Conservation (phyloP, 37 sponge, comb jelly and placozoan species). For the Beroe forskalii region DNA sequence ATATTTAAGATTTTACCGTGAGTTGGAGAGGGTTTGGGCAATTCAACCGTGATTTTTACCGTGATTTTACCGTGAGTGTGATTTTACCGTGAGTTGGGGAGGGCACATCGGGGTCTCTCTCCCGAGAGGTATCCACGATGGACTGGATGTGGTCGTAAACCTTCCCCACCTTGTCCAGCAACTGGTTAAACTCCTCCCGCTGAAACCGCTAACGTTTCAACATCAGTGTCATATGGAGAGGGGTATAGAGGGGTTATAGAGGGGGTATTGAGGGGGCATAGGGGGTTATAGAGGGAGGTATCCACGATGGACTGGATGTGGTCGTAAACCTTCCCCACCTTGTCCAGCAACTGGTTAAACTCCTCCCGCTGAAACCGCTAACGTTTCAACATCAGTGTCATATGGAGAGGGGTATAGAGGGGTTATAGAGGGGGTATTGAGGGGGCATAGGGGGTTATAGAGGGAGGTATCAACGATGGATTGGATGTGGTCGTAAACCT, state of each 20-base stretch:
- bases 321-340: constrained; percentile 48
- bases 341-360: constrained; percentile 39
- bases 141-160: constrained; percentile 56
- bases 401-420: not conserved
- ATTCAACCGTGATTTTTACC: no score
- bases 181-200: constrained; percentile 48
- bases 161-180: constrained; percentile 55
- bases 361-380: constrained; percentile 64
- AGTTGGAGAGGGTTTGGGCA: no score
- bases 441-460: not conserved
- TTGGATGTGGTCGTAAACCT: constrained; percentile 60
- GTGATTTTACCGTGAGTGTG: no score
- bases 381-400: not conserved
- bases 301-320: constrained; percentile 56
- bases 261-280: not conserved
- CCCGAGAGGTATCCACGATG: constrained; percentile 36
- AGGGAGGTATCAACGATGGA: constrained; percentile 24
- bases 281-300: not conserved
- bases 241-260: no score
- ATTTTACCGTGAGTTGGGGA: constrained; percentile 45
- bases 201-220: constrained; percentile 38
- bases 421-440: no score
- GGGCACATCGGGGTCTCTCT: not conserved
- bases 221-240: not conserved
- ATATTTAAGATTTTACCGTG: no score